Conservation (phyloP, 2,797 vertebrate genomes). For the Scomberomorus guttatus region DNA sequence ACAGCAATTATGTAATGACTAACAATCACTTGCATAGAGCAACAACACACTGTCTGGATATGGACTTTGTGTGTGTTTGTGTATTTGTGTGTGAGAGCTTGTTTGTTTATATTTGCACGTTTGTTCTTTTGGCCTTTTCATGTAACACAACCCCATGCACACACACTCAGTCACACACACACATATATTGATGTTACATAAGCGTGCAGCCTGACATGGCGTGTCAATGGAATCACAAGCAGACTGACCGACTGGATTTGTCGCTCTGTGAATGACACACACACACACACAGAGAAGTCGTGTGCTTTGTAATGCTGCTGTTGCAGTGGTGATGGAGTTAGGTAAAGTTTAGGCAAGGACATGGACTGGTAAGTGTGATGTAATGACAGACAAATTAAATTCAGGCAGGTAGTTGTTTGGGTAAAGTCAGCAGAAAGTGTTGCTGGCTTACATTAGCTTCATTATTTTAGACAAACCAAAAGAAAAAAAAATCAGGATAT, state of each 20-base stretch:
- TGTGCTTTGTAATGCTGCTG: constrained; percentile 11
- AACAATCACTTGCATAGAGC: constrained; percentile 46
- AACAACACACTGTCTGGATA: constrained; percentile 48
- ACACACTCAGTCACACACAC: neutral
- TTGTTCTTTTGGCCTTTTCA: constrained; percentile 65
- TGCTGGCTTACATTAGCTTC: neutral
- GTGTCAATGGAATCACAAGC: constrained; percentile 67
- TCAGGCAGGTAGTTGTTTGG: neutral
- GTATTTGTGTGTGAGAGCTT: constrained; percentile 11
- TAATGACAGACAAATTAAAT: neutral
- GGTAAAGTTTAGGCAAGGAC: constrained; percentile 3
- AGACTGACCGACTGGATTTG: constrained; percentile 61
- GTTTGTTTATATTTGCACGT: constrained; percentile 50
- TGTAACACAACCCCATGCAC: constrained; percentile 34
- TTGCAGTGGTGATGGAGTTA: constrained; percentile 5
- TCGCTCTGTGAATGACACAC: constrained; percentile 51
- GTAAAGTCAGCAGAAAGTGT: neutral
- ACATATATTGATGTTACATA: constrained; percentile 66
- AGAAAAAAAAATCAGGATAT: neutral
- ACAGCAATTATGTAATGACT: constrained; percentile 56
- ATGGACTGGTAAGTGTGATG: neutral
- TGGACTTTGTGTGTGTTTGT: constrained; percentile 33
- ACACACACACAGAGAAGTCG: constrained; percentile 24
- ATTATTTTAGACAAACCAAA: neutral
- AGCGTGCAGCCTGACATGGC: constrained; percentile 54